Percentiles rank a stretch among this genome's conserved stretches.
Evolutionary conservation across 1,140 invertebrate species (phyloP).

Genomic region (Agrilus planipennis): DNA sequence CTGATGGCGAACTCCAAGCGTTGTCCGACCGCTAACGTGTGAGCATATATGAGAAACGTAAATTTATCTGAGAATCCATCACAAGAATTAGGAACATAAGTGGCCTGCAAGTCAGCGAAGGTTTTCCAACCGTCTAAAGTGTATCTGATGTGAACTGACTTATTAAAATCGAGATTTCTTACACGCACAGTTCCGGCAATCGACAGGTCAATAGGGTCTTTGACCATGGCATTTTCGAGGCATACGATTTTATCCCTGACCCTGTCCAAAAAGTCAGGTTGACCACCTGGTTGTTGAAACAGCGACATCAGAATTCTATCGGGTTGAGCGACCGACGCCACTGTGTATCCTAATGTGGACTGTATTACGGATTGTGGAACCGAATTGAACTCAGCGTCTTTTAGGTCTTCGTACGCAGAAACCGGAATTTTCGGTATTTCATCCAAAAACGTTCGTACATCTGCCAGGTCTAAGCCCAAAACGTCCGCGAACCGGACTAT

Average conservation of each 20-base stretch:
- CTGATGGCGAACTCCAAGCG: constrained; percentile 70
- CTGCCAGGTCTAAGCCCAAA: constrained; percentile 82
- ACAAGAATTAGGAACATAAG: constrained; percentile 77
- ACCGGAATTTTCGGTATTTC: constrained; percentile 79
- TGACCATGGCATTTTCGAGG: constrained; percentile 71
- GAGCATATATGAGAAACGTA: constrained; percentile 60
- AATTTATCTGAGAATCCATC: constrained; percentile 90
- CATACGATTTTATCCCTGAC: constrained; percentile 62
- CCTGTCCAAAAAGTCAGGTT: constrained; percentile 63
- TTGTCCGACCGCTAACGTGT: constrained; percentile 58
- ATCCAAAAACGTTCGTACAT: constrained; percentile 79
- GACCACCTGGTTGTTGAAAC: constrained; percentile 71
- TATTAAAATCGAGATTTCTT: constrained; percentile 82
- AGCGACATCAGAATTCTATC: constrained; percentile 53
- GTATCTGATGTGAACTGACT: constrained; percentile 78
- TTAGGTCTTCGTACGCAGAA: constrained; percentile 67
- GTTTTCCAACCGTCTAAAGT: constrained; percentile 76
- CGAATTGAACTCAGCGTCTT: constrained; percentile 37
- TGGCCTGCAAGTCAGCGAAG: constrained; percentile 67
- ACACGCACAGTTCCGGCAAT: constrained; percentile 80
- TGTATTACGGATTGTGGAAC: constrained; percentile 2
- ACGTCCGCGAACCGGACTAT: constrained; percentile 93
- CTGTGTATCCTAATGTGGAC: not conserved
- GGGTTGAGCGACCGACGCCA: constrained; percentile 29
- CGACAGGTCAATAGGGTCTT: constrained; percentile 55